Evolutionary conservation across 1,140 invertebrate genomes (phyloP).

Genomic region (Rhagoletis pomonella): DNA sequence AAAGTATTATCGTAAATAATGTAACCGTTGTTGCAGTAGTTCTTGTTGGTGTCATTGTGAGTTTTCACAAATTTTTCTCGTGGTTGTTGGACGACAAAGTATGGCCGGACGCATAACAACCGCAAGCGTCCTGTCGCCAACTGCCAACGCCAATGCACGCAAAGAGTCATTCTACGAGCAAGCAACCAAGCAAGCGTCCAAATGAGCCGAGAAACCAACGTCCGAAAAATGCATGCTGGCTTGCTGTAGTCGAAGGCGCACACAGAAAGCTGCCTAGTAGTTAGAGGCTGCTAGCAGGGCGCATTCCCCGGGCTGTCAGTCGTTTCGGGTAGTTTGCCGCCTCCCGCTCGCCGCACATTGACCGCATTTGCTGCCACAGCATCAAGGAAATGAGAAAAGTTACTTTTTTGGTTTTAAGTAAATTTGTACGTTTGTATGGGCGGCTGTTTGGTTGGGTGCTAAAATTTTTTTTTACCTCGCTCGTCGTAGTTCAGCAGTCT

Average conservation of each 20-base stretch:
- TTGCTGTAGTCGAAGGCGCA: neutral
- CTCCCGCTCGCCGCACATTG: neutral
- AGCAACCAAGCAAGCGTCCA: neutral
- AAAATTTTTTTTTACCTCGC: neutral
- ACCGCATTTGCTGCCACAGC: conserved; percentile 10
- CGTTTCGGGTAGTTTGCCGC: neutral
- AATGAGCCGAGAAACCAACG: neutral
- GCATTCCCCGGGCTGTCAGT: neutral
- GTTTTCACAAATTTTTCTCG: conserved; percentile 28
- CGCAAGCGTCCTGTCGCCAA: conserved; percentile 44
- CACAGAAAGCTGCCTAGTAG: neutral
- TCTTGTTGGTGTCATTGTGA: neutral
- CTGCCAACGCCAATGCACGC: neutral
- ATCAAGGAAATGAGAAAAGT: conserved; percentile 51
- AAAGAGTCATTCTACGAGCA: neutral
- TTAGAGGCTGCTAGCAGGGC: neutral
- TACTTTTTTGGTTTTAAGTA: conserved; percentile 47
- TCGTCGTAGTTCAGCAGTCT: neutral
- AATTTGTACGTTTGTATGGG: neutral
- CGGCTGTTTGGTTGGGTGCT: neutral
- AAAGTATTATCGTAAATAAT: neutral
- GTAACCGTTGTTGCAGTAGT: neutral
- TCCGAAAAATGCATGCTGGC: neutral
- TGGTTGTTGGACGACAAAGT: conserved; percentile 42
- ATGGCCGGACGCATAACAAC: conserved; percentile 18